A percentile compares a stretch with the other conserved stretches of the same genome.
Evolutionary conservation across 2,113 vertebrate genomes (phyloP).

Genomic region (Myiopsitta monachus): DNA sequence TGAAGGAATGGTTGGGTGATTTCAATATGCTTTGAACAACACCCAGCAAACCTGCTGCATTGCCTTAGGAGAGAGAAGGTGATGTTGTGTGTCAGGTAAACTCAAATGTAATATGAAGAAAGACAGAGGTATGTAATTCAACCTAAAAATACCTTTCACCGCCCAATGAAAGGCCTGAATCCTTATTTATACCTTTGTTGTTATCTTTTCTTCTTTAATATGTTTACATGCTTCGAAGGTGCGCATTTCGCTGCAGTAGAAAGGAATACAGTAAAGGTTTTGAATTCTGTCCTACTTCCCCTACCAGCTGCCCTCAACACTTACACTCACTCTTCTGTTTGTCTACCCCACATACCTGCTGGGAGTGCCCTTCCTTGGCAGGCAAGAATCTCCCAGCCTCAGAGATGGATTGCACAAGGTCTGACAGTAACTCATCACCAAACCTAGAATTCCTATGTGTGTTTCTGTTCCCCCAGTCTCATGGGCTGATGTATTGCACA

Average conservation of each 20-base stretch:
- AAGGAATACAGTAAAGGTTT: background rate
- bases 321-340: background rate
- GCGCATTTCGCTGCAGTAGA: background rate
- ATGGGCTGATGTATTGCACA: background rate
- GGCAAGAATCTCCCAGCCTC: background rate
- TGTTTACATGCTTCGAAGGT: rapidly evolving
- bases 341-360: background rate
- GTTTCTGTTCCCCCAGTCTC: background rate
- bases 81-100: background rate
- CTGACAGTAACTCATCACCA: background rate
- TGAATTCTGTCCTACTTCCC: conserved; percentile 11
- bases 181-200: background rate
- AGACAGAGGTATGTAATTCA: background rate
- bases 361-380: conserved; percentile 27
- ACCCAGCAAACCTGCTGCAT: background rate
- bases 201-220: background rate
- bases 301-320: conserved; percentile 6
- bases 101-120: background rate
- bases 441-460: background rate
- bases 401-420: background rate
- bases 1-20: background rate
- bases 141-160: background rate
- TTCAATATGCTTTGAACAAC: background rate
- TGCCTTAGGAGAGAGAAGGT: background rate
- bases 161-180: background rate